Conservation (phyloP, 2,113 vertebrate species). For the Boleophthalmus pectinirostris region DNA sequence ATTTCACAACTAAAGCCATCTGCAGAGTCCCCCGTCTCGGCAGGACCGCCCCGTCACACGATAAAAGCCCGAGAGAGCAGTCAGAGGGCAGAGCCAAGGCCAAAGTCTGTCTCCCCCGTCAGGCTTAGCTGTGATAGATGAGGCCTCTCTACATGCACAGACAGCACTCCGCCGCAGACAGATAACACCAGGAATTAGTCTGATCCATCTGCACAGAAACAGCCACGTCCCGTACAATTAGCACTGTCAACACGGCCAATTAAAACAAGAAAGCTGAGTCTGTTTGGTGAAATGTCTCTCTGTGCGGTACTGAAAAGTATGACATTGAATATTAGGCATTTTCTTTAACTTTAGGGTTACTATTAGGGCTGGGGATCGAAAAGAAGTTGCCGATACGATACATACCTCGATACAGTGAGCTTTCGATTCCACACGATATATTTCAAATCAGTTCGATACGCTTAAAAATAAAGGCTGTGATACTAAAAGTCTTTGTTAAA, state of each 20-base stretch:
- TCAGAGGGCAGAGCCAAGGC: not conserved
- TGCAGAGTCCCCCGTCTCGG: not conserved
- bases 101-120: not conserved
- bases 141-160: not conserved
- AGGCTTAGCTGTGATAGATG: not conserved
- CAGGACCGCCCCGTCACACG: not conserved
- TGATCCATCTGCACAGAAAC: conserved; percentile 18
- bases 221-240: conserved; percentile 15
- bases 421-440: too few relatives aligned
- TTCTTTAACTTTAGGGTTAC: too few relatives aligned
- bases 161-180: not conserved
- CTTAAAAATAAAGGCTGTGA: too few relatives aligned
- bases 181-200: conserved; percentile 23
- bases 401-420: too few relatives aligned
- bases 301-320: not conserved
- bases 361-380: too few relatives aligned
- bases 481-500: too few relatives aligned
- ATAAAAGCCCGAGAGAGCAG: not conserved
- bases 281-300: not conserved
- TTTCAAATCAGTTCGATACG: too few relatives aligned
- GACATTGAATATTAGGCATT: not conserved
- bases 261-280: conserved; percentile 19
- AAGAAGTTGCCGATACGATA: too few relatives aligned
- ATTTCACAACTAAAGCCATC: too few relatives aligned
- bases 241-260: conserved; percentile 32